These are phyloP conservation scores for Apodemia hepburni DNA, from an alignment of 2,888 invertebrate species.

Conservation along the genomic window DNA sequence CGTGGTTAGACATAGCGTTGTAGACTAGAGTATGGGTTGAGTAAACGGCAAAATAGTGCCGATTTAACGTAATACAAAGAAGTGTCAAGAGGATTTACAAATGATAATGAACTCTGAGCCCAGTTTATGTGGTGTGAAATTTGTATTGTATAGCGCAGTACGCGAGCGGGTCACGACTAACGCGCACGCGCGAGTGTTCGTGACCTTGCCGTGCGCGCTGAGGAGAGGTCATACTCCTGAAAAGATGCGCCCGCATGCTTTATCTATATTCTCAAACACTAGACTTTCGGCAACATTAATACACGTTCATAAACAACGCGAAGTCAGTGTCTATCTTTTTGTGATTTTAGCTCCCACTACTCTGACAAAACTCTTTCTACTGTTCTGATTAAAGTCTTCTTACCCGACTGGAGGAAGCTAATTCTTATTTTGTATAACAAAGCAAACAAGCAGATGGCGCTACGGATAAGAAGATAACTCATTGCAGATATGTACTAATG, in stretches of 20 bases:
- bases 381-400: too few species aligned
- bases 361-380: too few species aligned
- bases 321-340: neutral
- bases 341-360: neutral
- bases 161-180: conserved; percentile 77
- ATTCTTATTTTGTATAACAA: too few species aligned
- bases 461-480: too few species aligned
- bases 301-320: conserved; percentile 4
- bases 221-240: conserved; percentile 71
- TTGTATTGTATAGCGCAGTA: conserved; percentile 50
- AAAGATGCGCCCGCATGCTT: conserved; percentile 61
- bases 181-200: conserved; percentile 67
- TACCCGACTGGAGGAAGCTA: too few species aligned
- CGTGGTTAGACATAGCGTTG: neutral
- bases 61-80: conserved; percentile 52
- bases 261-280: conserved; percentile 47
- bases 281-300: conserved; percentile 18
- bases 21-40: neutral
- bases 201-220: conserved; percentile 77
- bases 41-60: conserved; percentile 30
- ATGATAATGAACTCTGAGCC: conserved; percentile 62
- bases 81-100: conserved; percentile 42
- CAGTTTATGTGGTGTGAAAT: conserved; percentile 52
- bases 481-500: too few species aligned
- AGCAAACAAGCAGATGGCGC: too few species aligned